Evolutionary conservation across 2,888 invertebrate species (phyloP), one percentile per base, ranked within the genome.

Genomic region (Eulithis testata): DNA sequence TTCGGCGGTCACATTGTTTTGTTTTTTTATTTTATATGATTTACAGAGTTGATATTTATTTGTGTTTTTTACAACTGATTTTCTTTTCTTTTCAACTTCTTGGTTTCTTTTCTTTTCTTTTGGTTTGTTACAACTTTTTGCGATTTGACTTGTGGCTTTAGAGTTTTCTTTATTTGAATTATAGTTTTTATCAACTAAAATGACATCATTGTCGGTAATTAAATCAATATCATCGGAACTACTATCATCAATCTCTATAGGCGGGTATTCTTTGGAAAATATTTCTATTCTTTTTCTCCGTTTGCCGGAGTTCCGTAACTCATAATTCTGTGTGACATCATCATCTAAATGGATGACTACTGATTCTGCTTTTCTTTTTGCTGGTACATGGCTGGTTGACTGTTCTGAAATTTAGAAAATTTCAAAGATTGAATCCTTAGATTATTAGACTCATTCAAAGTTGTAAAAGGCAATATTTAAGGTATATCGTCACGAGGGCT

Each of bases 271-370:
- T 53, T 60, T 60, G 8, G 44, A 44, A 3, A 52, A 31, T 36
- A 51, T 43, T 44, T 36, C n/a, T 4, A 37, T 37, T 36, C 14
- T 1, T 9, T 27, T 59, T 44, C 12, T 51, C 1, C 1, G 12
- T n/a, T 59, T 51, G 2, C 0, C 51, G 44, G 27, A 3, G 45
- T 44, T 9, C 5, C 21, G 40, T n/a, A 12, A 50, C 21, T 54
- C 9, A 4, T 37, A 53, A 12, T 7, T 9, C 27, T 60, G 73
- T 55, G 65, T 63, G 21, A 66, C 70, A 36, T 72, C 73, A 70
- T 73, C 67, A 65, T 75, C 80, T 60, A 80, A 68, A 53, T 72
- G 66, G 64, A 80, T 80, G 36, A 77, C 45, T 61, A 77, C 45
- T 61, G 31, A 31, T 11, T 75, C 74, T 67, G 68, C 57, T 56